Conservation (phyloP, 2,797 vertebrate species). For the Sphenopsis melanotis region DNA sequence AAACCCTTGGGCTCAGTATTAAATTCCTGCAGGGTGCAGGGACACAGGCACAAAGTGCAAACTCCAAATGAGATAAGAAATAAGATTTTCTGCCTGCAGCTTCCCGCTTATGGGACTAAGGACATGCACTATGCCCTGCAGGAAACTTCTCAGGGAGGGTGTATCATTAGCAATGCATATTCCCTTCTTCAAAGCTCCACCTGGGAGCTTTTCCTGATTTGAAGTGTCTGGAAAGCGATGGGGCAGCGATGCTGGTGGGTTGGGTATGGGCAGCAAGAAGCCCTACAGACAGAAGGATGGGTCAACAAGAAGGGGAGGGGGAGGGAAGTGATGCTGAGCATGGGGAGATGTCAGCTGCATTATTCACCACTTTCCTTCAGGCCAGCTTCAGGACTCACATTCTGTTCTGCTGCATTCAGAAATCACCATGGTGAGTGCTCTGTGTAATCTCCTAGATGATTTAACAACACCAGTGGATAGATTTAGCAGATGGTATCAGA, state of each 20-base stretch:
- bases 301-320: background rate
- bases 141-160: background rate
- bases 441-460: background rate
- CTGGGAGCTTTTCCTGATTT: background rate
- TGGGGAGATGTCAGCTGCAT: conserved; percentile 1
- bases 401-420: background rate
- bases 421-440: background rate
- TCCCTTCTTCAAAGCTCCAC: background rate
- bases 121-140: background rate
- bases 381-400: background rate
- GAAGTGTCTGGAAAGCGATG: background rate
- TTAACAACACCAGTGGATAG: background rate
- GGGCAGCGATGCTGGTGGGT: background rate
- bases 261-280: background rate
- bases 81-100: background rate
- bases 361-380: conserved; percentile 32
- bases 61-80: background rate
- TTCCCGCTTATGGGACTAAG: background rate
- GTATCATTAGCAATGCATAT: background rate
- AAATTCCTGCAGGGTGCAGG: background rate
- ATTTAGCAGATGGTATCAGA: conserved; percentile 22
- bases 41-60: background rate
- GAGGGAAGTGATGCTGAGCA: background rate
- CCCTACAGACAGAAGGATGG: conserved; percentile 31
- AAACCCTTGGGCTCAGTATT: background rate